phyloP scores from a whole-genome alignment of 2,113 vertebrate genomes.

The Circaetus cinerascens region DNA sequence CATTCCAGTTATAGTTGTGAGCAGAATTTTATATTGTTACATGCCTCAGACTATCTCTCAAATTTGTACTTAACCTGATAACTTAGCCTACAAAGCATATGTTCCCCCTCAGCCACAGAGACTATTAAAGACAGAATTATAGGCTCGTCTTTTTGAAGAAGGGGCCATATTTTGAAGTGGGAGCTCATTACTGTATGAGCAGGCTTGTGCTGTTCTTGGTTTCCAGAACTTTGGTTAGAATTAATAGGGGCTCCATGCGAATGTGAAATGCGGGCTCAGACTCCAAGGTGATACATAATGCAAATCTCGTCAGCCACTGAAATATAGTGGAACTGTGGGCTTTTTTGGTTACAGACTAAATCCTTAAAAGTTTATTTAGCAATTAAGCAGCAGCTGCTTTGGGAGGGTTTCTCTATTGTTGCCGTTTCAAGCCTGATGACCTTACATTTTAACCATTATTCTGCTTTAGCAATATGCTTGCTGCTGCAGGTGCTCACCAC shows the following conservation, averaged over 20 bases:
- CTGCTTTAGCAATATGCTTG: background rate
- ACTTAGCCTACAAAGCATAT: background rate
- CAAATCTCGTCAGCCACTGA: background rate
- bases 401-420: background rate
- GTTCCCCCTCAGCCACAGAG: background rate
- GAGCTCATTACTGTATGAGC: background rate
- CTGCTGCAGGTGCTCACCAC: background rate
- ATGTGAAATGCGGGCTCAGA: accelerated
- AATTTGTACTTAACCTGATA: background rate
- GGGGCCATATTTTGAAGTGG: background rate
- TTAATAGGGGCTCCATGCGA: background rate
- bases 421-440: background rate
- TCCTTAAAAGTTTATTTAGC: background rate
- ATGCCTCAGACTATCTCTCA: background rate
- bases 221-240: background rate
- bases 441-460: background rate
- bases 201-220: background rate
- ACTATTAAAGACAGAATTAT: background rate
- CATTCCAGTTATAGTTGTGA: background rate
- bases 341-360: background rate
- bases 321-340: accelerated
- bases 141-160: background rate
- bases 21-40: background rate
- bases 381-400: background rate
- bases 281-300: background rate